Evolutionary conservation across 2,888 invertebrate genomes (phyloP).

Genomic region (Strigamia crassipes): DNA sequence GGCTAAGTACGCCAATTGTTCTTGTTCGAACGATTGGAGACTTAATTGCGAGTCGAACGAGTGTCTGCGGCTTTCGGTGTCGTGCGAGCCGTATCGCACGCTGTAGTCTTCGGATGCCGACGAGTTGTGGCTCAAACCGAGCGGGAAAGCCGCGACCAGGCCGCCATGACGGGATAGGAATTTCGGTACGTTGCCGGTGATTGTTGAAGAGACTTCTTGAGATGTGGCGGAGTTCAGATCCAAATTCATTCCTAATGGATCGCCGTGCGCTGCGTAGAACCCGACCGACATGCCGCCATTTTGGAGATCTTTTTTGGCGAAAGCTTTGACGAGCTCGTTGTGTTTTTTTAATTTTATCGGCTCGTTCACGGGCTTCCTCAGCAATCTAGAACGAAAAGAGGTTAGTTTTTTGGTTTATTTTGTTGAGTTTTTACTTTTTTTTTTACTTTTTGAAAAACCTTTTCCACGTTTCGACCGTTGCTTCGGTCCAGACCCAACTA

Average conservation of each 20-base stretch:
- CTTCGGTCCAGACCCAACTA: slow-evolving; percentile 91
- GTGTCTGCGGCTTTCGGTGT: slow-evolving; percentile 64
- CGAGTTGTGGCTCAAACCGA: slow-evolving; percentile 64
- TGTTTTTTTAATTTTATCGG: slow-evolving; percentile 71
- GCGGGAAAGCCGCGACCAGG: slow-evolving; percentile 65
- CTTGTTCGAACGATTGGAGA: slow-evolving; percentile 49
- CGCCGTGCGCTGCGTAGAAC: slow-evolving; percentile 82
- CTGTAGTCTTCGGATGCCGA: slow-evolving; percentile 55
- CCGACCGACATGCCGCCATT: slow-evolving; percentile 85
- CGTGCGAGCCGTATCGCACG: background rate
- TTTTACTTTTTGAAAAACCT: slow-evolving; percentile 77
- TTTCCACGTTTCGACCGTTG: slow-evolving; percentile 83
- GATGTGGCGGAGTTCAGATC: slow-evolving; percentile 70
- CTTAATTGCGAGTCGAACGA: slow-evolving; percentile 78
- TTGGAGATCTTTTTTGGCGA: slow-evolving; percentile 82
- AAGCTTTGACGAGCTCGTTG: slow-evolving; percentile 88
- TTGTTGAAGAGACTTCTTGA: slow-evolving; percentile 84
- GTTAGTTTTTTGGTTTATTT: background rate
- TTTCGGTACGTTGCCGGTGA: slow-evolving; percentile 88
- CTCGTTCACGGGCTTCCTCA: slow-evolving; percentile 55
- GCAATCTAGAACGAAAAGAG: slow-evolving; percentile 53
- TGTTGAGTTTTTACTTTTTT: slow-evolving; percentile 66
- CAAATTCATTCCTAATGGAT: slow-evolving; percentile 72
- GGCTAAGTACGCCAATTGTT: slow-evolving; percentile 47
- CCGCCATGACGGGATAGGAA: slow-evolving; percentile 84